phyloP scores from a whole-genome alignment of 2,113 vertebrate genomes.

The Penelope pileata region DNA sequence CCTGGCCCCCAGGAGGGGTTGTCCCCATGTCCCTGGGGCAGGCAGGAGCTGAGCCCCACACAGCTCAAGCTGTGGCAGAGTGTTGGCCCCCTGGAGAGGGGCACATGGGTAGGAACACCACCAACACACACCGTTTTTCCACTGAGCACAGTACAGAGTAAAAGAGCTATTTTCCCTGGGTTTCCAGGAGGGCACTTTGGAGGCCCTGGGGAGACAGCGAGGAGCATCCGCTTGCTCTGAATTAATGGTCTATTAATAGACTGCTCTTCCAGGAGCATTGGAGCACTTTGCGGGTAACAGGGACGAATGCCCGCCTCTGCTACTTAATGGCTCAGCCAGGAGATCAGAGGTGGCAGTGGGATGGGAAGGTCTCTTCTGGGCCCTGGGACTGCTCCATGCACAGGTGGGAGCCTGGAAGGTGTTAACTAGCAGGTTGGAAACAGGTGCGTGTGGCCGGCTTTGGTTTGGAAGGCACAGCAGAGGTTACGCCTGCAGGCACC shows the following conservation, averaged over 20 bases:
- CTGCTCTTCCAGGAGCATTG: fast-evolving
- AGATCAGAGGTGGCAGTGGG: background rate
- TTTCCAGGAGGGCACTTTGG: background rate
- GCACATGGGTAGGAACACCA: fast-evolving
- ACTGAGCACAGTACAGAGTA: background rate
- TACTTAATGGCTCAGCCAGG: fast-evolving
- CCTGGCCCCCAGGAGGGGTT: background rate
- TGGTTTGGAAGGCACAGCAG: slow-evolving; percentile 6
- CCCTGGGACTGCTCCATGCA: slow-evolving; percentile 23
- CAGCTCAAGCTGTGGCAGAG: fast-evolving
- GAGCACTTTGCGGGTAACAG: background rate
- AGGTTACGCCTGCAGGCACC: background rate
- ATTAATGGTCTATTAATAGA: background rate
- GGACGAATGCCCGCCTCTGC: background rate
- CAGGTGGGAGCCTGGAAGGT: background rate
- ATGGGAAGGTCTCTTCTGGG: background rate
- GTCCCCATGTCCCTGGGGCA: background rate
- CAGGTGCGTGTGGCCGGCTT: slow-evolving; percentile 9
- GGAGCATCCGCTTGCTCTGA: background rate
- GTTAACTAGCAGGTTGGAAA: slow-evolving; percentile 33
- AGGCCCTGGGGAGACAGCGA: background rate
- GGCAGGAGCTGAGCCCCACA: background rate
- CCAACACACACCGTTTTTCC: background rate
- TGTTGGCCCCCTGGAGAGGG: background rate
- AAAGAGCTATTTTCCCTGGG: background rate